Conservation (phyloP, 2,113 vertebrate species). For the Martes martes region DNA sequence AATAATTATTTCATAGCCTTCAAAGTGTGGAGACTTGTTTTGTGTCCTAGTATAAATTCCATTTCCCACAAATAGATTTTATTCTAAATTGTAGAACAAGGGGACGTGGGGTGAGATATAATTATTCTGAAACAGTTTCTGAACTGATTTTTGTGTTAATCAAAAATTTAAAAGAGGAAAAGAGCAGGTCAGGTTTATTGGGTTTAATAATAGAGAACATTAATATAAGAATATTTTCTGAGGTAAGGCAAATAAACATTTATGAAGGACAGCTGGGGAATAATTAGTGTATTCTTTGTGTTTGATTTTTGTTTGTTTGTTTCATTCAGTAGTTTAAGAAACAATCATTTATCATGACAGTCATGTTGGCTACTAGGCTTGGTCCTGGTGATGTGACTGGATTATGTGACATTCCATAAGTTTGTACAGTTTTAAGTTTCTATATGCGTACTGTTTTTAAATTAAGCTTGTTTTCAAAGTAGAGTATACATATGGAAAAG, state of each 20-base stretch:
- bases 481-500: background rate
- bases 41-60: background rate
- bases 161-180: slow-evolving; percentile 36
- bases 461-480: slow-evolving; percentile 24
- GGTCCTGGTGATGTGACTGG: background rate
- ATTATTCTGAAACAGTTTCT: background rate
- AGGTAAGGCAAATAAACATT: background rate
- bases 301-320: background rate
- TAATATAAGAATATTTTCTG: slow-evolving; percentile 3
- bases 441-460: background rate
- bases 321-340: slow-evolving; percentile 36
- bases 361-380: background rate
- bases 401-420: background rate
- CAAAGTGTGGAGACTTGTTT: background rate
- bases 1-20: slow-evolving; percentile 23
- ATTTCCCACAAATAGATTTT: slow-evolving; percentile 17
- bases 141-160: slow-evolving; percentile 3
- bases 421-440: background rate
- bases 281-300: slow-evolving; percentile 8
- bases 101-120: background rate
- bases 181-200: background rate
- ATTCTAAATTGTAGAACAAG: background rate
- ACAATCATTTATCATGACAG: background rate
- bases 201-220: background rate
- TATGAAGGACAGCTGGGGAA: background rate